A percentile compares a stretch with the other conserved stretches of the same genome.
Evolutionary conservation across 1,140 invertebrate genomes (phyloP).

Genomic region (Saxidomus purpurata): DNA sequence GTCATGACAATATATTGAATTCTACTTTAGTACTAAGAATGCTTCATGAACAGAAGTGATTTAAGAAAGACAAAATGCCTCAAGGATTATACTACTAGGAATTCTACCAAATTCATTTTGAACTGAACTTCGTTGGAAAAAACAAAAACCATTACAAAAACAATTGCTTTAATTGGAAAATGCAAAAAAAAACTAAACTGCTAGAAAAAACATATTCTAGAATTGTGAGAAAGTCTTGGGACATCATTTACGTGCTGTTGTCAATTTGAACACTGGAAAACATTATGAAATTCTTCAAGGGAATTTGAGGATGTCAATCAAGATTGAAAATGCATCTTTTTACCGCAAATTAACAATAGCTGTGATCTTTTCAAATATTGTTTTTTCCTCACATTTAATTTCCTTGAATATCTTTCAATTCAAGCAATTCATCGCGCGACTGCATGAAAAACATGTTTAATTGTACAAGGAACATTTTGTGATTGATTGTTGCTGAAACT

Average conservation of each 20-base stretch:
- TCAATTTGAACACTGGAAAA: background rate
- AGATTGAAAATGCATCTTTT: background rate
- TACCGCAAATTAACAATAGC: background rate
- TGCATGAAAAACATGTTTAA: too few species aligned
- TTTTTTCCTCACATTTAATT: background rate
- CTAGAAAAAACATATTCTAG: background rate
- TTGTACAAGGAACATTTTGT: too few species aligned
- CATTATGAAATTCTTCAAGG: background rate
- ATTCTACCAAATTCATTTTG: background rate
- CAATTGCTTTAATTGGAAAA: background rate
- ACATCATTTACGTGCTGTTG: background rate
- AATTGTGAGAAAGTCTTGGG: conserved; percentile 1
- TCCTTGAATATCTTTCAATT: background rate
- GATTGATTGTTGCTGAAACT: too few species aligned
- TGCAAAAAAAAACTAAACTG: background rate
- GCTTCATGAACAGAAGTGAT: too few species aligned
- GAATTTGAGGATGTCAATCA: background rate
- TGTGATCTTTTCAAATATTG: background rate
- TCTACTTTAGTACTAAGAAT: too few species aligned
- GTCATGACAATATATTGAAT: too few species aligned
- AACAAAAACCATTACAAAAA: background rate
- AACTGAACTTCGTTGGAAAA: background rate
- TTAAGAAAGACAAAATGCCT: too few species aligned
- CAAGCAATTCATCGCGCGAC: background rate
- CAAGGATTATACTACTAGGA: too few species aligned